Evolutionary conservation across 1,140 invertebrate genomes (phyloP), one percentile per base, ranked within the genome.

Genomic region (Listronotus bonariensis): DNA sequence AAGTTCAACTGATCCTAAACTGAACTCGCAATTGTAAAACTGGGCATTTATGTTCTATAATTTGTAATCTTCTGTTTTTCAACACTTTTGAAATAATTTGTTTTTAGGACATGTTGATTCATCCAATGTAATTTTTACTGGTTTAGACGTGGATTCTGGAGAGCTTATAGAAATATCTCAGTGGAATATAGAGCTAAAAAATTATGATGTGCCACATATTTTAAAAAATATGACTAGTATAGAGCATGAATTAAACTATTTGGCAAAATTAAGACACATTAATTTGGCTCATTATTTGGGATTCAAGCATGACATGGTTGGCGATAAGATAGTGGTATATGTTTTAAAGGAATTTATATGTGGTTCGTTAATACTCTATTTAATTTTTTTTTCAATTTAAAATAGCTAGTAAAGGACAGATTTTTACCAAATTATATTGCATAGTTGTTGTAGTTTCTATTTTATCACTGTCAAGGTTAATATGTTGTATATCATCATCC

Each of bases 221-320:
- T 75, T 83, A 59, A 85, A 87, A 77, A 83, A 87, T 78, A 77
- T 89, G 5, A 73, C 76, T 12, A 82, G 81, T 56, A 83, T 92
- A 48, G 90, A 92, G 74, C 87, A 89, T 74, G 90, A 92, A 77
- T 77, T 92, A 9, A 83, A 84, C 68, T 82, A 84, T 52, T 75
- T 93, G 6, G 79, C 86, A 6, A 87, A 85, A 73, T 76, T 93
- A 7, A 82, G 85, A 70, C 90, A 92, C 79, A 77, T 80, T 26
- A 89, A 92, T 82, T 80, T 93, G 7, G 83, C 89, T 11, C 83
- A 86, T 69, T 92, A 91, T 79, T 78, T 90, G 49, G 88, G 87
- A 68, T 86, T 92, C 71, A 84, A 85, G 68, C 87, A 87, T 74
- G 68, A 82, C 6, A 74, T 82, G 40, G 81, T 85, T 52, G 82